These are phyloP conservation scores for Mechanitis mazaeus DNA, from an alignment of 2,888 invertebrate species.

Conservation along the genomic window DNA sequence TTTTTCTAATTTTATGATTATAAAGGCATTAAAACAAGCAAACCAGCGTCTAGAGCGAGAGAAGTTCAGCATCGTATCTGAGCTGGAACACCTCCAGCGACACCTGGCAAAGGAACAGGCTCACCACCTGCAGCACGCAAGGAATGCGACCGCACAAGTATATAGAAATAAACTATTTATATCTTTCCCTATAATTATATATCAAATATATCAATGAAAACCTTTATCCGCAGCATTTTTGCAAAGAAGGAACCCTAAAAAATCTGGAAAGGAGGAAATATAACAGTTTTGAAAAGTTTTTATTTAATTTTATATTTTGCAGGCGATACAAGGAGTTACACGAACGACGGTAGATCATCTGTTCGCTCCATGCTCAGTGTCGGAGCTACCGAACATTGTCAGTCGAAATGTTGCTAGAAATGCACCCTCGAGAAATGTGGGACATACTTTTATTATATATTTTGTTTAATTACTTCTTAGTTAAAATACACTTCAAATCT, in stretches of 20 bases:
- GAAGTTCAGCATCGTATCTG: conserved; percentile 51
- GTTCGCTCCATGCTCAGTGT: conserved; percentile 54
- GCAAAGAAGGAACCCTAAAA: too few relatives aligned
- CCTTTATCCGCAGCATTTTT: too few relatives aligned
- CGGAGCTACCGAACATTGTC: conserved; percentile 59
- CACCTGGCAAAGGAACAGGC: conserved; percentile 63
- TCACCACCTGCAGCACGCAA: conserved; percentile 65
- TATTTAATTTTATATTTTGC: conserved; percentile 15
- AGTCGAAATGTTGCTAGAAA: conserved; percentile 64
- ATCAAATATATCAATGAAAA: too few relatives aligned
- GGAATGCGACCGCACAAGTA: conserved; percentile 62
- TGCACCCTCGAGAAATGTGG: conserved; percentile 62
- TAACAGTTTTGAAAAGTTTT: background rate
- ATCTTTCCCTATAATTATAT: too few relatives aligned
- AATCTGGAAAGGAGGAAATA: too few relatives aligned
- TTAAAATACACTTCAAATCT: too few relatives aligned
- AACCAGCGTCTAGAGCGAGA: conserved; percentile 64
- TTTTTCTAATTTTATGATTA: background rate
- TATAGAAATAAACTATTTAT: background rate
- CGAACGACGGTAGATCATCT: conserved; percentile 48
- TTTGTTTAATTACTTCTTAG: too few relatives aligned
- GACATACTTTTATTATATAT: conserved; percentile 28
- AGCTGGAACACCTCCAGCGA: conserved; percentile 51
- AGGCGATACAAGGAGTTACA: conserved; percentile 66
- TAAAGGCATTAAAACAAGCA: conserved; percentile 59